Evolutionary conservation across 35 echinoderm and acorn worm species (phyloP), one percentile per base, ranked within the genome.

Genomic region (Apostichopus parvimensis): DNA sequence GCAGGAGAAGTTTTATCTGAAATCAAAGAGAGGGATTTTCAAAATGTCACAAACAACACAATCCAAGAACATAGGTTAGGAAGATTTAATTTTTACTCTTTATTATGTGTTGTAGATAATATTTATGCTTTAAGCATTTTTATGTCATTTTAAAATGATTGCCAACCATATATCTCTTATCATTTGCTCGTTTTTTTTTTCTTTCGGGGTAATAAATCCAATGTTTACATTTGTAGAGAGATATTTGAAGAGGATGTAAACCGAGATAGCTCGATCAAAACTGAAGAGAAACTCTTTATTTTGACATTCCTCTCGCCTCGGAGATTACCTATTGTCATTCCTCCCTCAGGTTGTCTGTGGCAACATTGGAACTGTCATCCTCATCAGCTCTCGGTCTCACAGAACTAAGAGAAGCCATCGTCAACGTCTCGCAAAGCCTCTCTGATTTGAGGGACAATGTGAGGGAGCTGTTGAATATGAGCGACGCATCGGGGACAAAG

Each of bases 11-110:
- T 80, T 11, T 61, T 91, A 9, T n/a, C 22, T 53, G 90, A 91
- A 81, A 81, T 91, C 0, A 78, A 52, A 80, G n/a, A 14, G 0
- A 91, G 77, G 80, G 45, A 79, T 4, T 91, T 87, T 66, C 10
- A 9, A 55, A 57, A 23, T 62, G 85, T 62, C 53, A 22, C 25
- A 13, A 66, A 58, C 2, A 20, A 62, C 21, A 18, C 85, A 11
- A 71, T 15, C 14, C 9, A 59, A 20, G 85, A 87, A 71, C 64
- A 58, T 0, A 59, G 57, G 85, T 87, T 71, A 15, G 12, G 34
- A 45, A 45, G 34, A 45, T 45, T 45, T 45, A 45, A 45, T 52
- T 2, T 23, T 13, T 80, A 0, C 5, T 89, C 26, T 65, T 10
- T 20, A 3, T 70, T 5, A 20, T 0, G 34, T 45, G 2, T 45